Conservation (phyloP, 2,797 vertebrate species). For the Sebastes trivittatus region DNA sequence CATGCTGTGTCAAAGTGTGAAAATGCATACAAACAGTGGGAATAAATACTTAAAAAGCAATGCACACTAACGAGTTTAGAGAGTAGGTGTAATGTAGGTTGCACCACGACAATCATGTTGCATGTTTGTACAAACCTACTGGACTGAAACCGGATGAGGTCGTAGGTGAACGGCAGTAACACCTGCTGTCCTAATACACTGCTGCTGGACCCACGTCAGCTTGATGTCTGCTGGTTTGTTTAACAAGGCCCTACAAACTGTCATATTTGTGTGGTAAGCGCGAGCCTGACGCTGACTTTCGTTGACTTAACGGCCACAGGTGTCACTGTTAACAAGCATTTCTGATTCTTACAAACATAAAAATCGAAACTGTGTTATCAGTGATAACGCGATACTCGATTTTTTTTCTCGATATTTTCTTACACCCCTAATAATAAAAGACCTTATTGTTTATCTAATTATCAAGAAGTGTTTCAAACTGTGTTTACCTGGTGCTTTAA, state of each 20-base stretch:
- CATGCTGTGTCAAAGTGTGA: not conserved
- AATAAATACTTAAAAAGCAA: not conserved
- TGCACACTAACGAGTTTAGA: not conserved
- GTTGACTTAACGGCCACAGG: no score
- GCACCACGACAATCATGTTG: not conserved
- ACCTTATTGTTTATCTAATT: not conserved
- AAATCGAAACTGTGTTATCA: no score
- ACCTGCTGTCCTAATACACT: constrained; percentile 35
- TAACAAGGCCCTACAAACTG: constrained; percentile 10
- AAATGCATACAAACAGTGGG: not conserved
- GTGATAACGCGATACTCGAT: no score
- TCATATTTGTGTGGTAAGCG: not conserved
- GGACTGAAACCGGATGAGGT: not conserved
- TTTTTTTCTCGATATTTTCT: no score
- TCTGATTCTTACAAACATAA: no score
- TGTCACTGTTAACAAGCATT: no score
- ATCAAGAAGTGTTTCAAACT: not conserved
- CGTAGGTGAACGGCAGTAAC: not conserved
- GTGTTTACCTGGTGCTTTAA: not conserved
- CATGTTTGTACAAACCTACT: not conserved
- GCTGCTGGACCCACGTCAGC: constrained; percentile 11
- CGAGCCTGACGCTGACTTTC: not conserved
- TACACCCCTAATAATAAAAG: no score
- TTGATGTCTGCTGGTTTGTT: not conserved
- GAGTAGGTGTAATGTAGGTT: no score